Percentiles rank a stretch among this genome's conserved stretches.
phyloP scores from a whole-genome alignment of 2,113 vertebrate genomes.

The Ploceus nigricollis region DNA sequence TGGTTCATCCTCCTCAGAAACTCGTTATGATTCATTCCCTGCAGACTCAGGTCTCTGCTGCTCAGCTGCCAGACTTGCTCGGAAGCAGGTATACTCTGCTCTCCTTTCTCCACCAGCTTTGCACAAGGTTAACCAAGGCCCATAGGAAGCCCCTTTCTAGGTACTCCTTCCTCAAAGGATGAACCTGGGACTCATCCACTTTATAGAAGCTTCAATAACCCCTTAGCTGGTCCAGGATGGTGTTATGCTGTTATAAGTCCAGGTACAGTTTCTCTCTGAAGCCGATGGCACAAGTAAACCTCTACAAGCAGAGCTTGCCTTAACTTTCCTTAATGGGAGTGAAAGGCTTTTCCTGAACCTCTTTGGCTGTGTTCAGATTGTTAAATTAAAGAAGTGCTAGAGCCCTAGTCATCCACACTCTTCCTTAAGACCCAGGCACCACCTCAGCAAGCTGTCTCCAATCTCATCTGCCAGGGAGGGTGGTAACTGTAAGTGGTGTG shows the following conservation, averaged over 20 bases:
- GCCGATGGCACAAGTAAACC: background rate
- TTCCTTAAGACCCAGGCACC: background rate
- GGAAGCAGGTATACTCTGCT: fast-evolving
- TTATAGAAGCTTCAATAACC: background rate
- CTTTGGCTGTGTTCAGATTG: background rate
- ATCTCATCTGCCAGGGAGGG: background rate
- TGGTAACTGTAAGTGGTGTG: background rate
- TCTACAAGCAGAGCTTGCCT: background rate
- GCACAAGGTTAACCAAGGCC: background rate
- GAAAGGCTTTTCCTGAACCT: background rate
- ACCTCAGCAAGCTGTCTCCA: background rate
- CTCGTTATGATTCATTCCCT: background rate
- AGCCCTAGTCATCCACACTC: background rate
- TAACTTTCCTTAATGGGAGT: background rate
- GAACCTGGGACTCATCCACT: background rate
- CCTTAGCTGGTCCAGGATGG: background rate
- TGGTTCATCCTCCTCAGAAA: background rate
- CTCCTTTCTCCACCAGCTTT: background rate
- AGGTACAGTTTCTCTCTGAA: background rate
- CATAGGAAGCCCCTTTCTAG: background rate
- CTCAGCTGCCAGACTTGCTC: background rate
- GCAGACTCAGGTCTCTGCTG: background rate
- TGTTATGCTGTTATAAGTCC: background rate
- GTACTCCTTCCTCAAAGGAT: background rate
- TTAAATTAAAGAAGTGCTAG: background rate